Base-by-base conservation (phyloP, 2,797 vertebrate genomes). In the Dicrostonyx torquatus region DNA sequence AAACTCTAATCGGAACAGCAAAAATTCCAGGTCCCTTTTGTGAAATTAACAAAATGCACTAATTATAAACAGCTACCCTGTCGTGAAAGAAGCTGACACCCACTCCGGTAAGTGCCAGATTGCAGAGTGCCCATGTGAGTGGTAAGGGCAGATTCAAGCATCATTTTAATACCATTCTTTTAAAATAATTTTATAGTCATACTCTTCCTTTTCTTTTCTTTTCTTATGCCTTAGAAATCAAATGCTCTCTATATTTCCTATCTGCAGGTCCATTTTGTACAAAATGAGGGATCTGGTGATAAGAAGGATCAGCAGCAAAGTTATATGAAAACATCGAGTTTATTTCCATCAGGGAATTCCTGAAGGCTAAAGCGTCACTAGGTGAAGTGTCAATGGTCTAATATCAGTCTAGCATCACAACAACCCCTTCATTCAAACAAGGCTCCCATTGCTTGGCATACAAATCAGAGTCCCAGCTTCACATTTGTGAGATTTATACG, bases 401-500 rank as follows among this genome's bases (percentile, higher is more conserved):
- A 94, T 96, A 97, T 92, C 95, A 96, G 77, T 90, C 79, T 45
- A 82, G 50, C 84, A 96, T 96, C 90, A 95, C 95, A 97, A 86
- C 62, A 89, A 92, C 86, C 80, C 90, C 96, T 96, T 97, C 97
- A 97, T 97, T 98, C 97, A 97, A 94, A 97, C 70, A 97, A 96
- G 96, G 88, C 70, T 97, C 86, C 94, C 89, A 88, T 97, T 96
- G 95, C 58, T 5, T 72, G 60, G 94, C 97, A 96, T 96, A 98
- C 89, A 97, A 97, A 97, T 97, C 79, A 78, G 97, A 97, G 90
- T 31, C 79, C 93, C 95, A 55, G 96, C 97, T 97, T 97, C 96
- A 94, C 96, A 98, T 98, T 96, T 98, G 79, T 94, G 86, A 98
- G 98, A 98, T 98, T 98, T 98, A 98, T 98, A 92, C 1, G 97